These are phyloP conservation scores for Ophioninae sp. DNA, from an alignment of 2,888 invertebrate genomes.

Conservation along the genomic window DNA sequence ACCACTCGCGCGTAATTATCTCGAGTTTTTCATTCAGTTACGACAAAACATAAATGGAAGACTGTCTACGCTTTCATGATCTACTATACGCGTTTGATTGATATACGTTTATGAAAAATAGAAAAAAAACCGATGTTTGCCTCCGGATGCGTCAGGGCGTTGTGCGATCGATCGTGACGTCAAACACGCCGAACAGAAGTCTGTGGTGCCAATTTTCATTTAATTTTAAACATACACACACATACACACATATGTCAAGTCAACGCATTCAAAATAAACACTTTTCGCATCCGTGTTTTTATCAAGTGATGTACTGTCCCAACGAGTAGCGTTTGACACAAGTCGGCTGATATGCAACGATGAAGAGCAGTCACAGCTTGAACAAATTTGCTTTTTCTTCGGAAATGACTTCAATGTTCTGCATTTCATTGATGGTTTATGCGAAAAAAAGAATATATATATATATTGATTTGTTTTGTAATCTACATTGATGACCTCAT, in stretches of 20 bases:
- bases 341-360: neutral
- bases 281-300: slow-evolving; percentile 10
- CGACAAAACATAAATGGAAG: neutral
- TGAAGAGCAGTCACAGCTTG: neutral
- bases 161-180: slow-evolving; percentile 15
- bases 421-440: too few relatives aligned
- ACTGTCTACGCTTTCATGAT: neutral
- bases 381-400: neutral
- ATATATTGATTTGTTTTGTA: too few relatives aligned
- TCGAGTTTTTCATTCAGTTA: slow-evolving; percentile 13
- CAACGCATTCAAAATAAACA: neutral
- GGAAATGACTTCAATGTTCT: too few relatives aligned
- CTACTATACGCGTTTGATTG: neutral
- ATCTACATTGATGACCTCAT: too few relatives aligned
- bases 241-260: slow-evolving; percentile 10
- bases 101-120: too few relatives aligned
- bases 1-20: slow-evolving; percentile 21
- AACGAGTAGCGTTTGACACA: slow-evolving; percentile 3
- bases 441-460: too few relatives aligned
- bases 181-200: slow-evolving; percentile 21
- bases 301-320: slow-evolving; percentile 14
- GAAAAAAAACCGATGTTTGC: slow-evolving; percentile 22
- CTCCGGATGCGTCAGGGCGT: neutral
- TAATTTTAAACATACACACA: slow-evolving; percentile 10
- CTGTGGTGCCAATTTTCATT: slow-evolving; percentile 13